A percentile compares a stretch with the other conserved stretches of the same genome.
phyloP scores from a whole-genome alignment of 2,888 invertebrate species.

The Parnassius mnemosyne region DNA sequence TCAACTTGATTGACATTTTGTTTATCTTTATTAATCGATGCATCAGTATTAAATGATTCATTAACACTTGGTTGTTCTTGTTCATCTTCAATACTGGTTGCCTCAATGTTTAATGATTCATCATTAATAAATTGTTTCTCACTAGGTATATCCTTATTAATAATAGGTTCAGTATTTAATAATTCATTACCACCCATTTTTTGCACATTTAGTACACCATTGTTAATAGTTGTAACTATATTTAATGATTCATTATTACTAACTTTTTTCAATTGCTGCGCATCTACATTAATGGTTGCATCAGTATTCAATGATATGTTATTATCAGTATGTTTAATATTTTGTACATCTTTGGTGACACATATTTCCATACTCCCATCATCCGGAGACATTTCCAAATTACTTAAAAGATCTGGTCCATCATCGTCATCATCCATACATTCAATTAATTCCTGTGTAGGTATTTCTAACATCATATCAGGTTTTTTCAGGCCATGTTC shows the following conservation, averaged over 20 bases:
- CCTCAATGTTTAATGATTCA: too few relatives aligned
- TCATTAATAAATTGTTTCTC: too few relatives aligned
- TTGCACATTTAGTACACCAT: too few relatives aligned
- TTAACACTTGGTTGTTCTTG: conserved; percentile 4
- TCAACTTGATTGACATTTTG: too few relatives aligned
- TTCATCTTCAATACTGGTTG: too few relatives aligned
- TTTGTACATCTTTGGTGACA: neutral
- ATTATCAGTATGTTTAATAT: neutral
- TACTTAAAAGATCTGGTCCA: conserved; percentile 15
- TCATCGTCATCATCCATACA: conserved; percentile 37
- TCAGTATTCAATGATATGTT: neutral
- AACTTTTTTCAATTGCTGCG: neutral
- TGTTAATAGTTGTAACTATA: too few relatives aligned
- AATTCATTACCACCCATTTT: too few relatives aligned
- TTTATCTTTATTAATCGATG: neutral
- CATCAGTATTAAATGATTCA: neutral
- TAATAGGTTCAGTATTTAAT: too few relatives aligned
- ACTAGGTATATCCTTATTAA: too few relatives aligned
- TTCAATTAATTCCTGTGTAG: conserved; percentile 54
- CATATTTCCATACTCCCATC: conserved; percentile 1
- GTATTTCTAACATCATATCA: conserved; percentile 67
- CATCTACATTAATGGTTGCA: neutral
- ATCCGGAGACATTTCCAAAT: conserved; percentile 16
- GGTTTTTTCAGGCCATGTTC: conserved; percentile 56
- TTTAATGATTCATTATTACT: neutral